Evolutionary conservation across 2,113 vertebrate species (phyloP), one percentile per base, ranked within the genome.

Genomic region (Brachypteracias leptosomus): DNA sequence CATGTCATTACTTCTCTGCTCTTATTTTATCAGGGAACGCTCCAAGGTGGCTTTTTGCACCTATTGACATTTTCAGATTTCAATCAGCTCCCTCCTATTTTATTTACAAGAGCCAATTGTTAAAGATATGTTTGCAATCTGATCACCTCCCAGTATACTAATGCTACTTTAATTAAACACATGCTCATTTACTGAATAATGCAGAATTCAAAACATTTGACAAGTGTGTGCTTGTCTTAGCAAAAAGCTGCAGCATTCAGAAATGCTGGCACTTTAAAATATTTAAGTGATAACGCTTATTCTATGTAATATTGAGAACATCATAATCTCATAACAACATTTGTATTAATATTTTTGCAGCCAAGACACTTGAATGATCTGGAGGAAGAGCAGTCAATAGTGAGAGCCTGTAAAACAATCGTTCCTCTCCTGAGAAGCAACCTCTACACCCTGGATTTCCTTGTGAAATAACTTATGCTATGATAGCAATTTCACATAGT

Each of bases 21-120:
- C 95, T 94, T 95, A 85, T 95, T 96, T 79, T 95, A 97, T 92
- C 93, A 96, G 96, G 85, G 94, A 97, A 94, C 2, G 31, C 93
- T 95, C 90, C 79, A 91, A 92, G 95, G 92, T 96, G 90, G 85
- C 92, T 97, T 97, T 97, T 95, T 95, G 95, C 93, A 92, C 96
- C 94, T 93, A 97, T 93, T 97, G 97, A 97, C 95, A 97, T 97
- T 97, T 95, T 97, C 93, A 95, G 96, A 97, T 96, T 86, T 95
- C 94, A 97, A 90, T 95, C 96, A 93, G 87, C 82, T 94, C 81
- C 88, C 58, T 89, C 92, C 88, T 68, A 62, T 81, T 97, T 96
- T 92, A 88, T 96, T 96, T 96, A 94, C 83, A 90, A 93, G 94
- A 97, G 91, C 96, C 97, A 97, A 96, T 92, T 96, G 26, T 85